Evolutionary conservation across 92 coral and sea anemone genomes (phyloP).

Genomic region (Parazoanthus atlanticus): DNA sequence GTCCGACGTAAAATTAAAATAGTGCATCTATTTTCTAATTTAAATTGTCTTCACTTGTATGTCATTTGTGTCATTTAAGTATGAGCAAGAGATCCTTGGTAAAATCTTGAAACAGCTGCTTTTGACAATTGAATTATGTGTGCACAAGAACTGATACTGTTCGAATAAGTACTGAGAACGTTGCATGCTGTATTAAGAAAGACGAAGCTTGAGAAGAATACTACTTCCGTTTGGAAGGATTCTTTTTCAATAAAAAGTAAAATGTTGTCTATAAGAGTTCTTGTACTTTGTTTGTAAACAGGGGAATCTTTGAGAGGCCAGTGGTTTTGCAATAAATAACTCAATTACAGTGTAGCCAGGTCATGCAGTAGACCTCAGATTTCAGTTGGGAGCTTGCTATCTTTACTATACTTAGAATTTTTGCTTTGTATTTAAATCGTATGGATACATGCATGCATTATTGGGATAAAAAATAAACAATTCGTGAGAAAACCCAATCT

Average conservation of each 20-base stretch:
- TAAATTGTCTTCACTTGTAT: not conserved
- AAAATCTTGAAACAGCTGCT: constrained; percentile 7
- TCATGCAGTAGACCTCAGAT: too few species aligned
- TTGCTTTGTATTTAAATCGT: too few species aligned
- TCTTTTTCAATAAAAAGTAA: constrained; percentile 36
- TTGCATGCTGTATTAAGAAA: not conserved
- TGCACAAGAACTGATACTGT: not conserved
- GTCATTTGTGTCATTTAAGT: not conserved
- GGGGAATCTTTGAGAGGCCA: too few species aligned
- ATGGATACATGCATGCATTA: too few species aligned
- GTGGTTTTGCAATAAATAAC: too few species aligned
- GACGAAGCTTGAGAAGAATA: constrained; percentile 13
- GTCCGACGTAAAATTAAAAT: not conserved
- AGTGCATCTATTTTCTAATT: not conserved
- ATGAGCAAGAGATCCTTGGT: constrained; percentile 26
- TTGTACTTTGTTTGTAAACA: not conserved
- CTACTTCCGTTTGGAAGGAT: constrained; percentile 24
- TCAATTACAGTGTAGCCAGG: too few species aligned
- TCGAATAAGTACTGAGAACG: not conserved
- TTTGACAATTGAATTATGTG: not conserved
- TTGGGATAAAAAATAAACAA: too few species aligned
- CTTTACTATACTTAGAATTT: too few species aligned
- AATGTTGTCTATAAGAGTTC: not conserved
- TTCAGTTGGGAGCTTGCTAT: too few species aligned
- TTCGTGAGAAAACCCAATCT: too few species aligned